Evolutionary conservation across 2,888 invertebrate species (phyloP).

Genomic region (Galeopsomyia nigrocyanea): DNA sequence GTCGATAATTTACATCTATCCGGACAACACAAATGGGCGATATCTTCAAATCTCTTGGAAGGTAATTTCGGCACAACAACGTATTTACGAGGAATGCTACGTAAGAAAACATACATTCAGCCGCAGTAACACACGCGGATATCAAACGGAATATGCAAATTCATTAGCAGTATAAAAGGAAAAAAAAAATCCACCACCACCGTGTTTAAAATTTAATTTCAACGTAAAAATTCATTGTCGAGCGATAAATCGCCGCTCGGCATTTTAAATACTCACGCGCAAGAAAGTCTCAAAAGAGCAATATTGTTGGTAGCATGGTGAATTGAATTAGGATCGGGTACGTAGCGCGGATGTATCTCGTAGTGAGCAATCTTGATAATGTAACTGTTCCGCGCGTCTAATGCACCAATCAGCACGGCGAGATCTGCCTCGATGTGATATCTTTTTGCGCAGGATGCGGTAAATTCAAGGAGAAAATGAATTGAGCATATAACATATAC

Average conservation of each 20-base stretch:
- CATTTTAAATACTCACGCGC: conserved; percentile 50
- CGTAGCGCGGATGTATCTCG: conserved; percentile 53
- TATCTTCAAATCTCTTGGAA: conserved; percentile 47
- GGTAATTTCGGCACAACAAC: conserved; percentile 50
- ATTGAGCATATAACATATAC: not conserved
- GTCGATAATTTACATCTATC: conserved; percentile 47
- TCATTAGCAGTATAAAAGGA: not conserved
- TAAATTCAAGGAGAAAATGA: not conserved
- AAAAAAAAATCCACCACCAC: conserved; percentile 1
- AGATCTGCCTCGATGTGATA: conserved; percentile 50
- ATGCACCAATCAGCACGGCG: conserved; percentile 50
- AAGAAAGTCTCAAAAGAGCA: conserved; percentile 53
- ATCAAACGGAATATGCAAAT: not conserved
- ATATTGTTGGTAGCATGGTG: conserved; percentile 50
- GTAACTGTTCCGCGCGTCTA: conserved; percentile 43
- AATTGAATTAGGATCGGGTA: conserved; percentile 48
- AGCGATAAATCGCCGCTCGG: not conserved
- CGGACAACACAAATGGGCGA: conserved; percentile 54
- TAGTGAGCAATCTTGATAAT: conserved; percentile 52
- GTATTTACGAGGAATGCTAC: conserved; percentile 47
- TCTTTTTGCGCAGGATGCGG: conserved; percentile 37
- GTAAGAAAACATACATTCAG: not conserved
- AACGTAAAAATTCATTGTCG: not conserved
- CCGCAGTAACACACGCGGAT: too few species aligned
- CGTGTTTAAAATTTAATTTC: conserved; percentile 1